Evolutionary conservation across 2,113 vertebrate species (phyloP).

Genomic region (Psilopogon haemacephalus): DNA sequence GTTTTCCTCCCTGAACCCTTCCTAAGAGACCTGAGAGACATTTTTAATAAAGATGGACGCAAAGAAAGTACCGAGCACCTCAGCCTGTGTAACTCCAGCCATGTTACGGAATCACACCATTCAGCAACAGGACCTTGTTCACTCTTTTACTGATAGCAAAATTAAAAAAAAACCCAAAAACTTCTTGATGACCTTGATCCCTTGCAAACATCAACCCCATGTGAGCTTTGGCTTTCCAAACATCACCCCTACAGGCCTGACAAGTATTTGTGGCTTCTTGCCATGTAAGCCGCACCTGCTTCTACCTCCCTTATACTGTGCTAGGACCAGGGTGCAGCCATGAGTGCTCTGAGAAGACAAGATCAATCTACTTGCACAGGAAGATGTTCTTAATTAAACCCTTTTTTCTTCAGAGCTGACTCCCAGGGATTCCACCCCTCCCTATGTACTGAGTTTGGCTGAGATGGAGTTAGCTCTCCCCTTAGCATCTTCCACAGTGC

Average conservation of each 20-base stretch:
- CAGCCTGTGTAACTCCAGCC: background rate
- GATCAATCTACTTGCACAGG: background rate
- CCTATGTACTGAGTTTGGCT: no score
- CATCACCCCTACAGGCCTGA: background rate
- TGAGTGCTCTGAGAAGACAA: background rate
- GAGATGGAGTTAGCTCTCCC: no score
- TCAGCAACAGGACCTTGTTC: background rate
- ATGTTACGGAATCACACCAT: background rate
- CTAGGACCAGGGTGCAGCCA: background rate
- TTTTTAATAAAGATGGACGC: background rate
- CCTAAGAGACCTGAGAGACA: background rate
- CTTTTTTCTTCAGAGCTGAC: background rate
- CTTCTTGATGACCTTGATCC: background rate
- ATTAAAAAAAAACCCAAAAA: no score
- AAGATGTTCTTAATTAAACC: background rate
- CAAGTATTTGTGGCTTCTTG: background rate
- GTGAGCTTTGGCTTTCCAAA: background rate
- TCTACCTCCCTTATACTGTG: background rate
- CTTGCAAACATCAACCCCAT: background rate
- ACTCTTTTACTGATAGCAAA: background rate
- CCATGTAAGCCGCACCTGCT: background rate
- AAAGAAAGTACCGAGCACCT: background rate
- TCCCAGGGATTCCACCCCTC: background rate
- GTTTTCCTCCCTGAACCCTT: background rate
- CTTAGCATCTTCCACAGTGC: no score